Evolutionary conservation across 2,113 vertebrate genomes (phyloP).

Genomic region (Melanotaenia duboulayi): DNA sequence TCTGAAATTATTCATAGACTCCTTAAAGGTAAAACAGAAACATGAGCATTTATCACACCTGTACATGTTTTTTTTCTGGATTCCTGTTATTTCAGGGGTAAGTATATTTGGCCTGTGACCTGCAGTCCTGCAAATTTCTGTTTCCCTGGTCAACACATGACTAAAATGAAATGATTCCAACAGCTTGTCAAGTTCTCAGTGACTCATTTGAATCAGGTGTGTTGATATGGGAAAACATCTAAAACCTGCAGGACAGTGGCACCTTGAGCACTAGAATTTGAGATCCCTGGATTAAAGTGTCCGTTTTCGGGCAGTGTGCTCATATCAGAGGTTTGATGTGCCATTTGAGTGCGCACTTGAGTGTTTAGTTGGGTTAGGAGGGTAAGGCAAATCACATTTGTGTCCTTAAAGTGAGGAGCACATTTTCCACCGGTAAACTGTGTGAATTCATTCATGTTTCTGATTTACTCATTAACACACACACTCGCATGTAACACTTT

Average conservation of each 20-base stretch:
- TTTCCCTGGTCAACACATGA: too few species aligned
- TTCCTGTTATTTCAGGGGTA: neutral
- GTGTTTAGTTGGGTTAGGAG: neutral
- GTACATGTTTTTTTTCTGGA: neutral
- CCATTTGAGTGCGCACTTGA: neutral
- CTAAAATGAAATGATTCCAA: too few species aligned
- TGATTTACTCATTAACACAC: constrained; percentile 46
- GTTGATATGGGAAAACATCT: too few species aligned
- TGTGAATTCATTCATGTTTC: constrained; percentile 16
- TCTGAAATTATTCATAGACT: neutral
- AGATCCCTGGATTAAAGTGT: neutral
- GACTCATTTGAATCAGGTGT: too few species aligned
- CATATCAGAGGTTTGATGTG: neutral
- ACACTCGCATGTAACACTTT: constrained; percentile 14
- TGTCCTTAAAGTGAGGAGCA: neutral
- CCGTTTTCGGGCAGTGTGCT: too few species aligned
- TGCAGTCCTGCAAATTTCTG: too few species aligned
- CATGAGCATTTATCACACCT: neutral
- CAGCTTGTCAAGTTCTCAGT: too few species aligned
- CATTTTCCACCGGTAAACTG: neutral
- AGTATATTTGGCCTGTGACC: too few species aligned
- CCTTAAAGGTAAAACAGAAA: neutral
- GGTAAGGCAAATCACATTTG: neutral
- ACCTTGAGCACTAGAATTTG: too few species aligned
- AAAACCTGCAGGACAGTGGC: too few species aligned